A percentile compares a stretch with the other conserved stretches of the same genome.
Conservation (phyloP, 2,797 vertebrate genomes). For the Peromyscus melanophrys region DNA sequence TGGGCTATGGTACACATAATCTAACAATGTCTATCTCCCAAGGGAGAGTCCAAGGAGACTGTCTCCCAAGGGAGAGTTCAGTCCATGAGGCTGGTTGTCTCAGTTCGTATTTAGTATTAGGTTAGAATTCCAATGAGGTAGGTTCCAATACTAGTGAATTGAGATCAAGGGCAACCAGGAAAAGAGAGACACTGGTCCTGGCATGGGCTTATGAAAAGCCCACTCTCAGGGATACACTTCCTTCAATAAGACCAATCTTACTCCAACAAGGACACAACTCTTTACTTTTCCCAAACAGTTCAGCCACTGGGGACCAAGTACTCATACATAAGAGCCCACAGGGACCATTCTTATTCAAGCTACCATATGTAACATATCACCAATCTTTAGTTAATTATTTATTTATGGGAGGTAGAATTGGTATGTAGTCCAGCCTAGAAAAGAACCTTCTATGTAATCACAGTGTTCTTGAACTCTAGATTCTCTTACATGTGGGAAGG, state of each 20-base stretch:
- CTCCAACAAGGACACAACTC: accelerated
- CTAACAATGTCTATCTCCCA: no score
- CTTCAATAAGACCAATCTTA: not conserved
- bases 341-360: not conserved
- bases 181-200: not conserved
- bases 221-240: not conserved
- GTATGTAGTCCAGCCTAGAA: not conserved
- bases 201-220: not conserved
- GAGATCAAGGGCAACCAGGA: not conserved
- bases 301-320: not conserved
- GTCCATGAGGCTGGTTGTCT: no score
- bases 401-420: not conserved
- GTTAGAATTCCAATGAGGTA: not conserved
- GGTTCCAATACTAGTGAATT: not conserved
- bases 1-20: no score
- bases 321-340: not conserved
- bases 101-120: not conserved
- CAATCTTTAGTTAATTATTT: not conserved
- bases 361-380: no score
- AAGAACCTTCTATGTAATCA: not conserved
- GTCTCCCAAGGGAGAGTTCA: no score
- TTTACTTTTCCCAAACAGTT: not conserved
- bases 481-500: not conserved
- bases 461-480: not conserved
- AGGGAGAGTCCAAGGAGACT: no score